A percentile compares a stretch with the other conserved stretches of the same genome.
Evolutionary conservation across 2,888 invertebrate species (phyloP).

Genomic region (Dryocosmus kuriphilus): DNA sequence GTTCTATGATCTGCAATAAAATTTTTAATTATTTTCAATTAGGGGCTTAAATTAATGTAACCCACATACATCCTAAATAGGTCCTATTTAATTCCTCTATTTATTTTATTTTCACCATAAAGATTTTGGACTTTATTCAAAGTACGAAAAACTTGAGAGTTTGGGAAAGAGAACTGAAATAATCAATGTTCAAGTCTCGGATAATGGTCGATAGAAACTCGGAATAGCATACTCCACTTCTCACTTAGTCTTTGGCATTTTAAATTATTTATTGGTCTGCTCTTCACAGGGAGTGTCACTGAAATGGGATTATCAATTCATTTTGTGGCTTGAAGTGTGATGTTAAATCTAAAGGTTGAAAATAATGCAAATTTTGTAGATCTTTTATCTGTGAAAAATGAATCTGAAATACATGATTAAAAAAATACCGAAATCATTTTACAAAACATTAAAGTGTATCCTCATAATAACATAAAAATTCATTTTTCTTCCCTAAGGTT

Average conservation of each 20-base stretch:
- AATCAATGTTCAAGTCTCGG: constrained; percentile 37
- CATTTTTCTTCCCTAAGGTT: not conserved
- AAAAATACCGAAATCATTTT: not conserved
- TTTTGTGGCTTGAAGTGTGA: not conserved
- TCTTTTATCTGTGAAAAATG: not conserved
- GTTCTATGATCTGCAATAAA: not conserved
- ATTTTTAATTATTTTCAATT: not conserved
- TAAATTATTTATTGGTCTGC: constrained; percentile 27
- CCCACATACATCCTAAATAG: not conserved
- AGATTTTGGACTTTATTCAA: not conserved
- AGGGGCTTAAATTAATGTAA: not conserved
- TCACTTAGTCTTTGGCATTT: constrained; percentile 36
- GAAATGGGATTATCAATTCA: constrained; percentile 9
- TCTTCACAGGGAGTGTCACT: constrained; percentile 21
- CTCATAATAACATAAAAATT: not conserved
- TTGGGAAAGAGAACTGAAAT: not conserved
- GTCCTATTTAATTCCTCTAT: not conserved
- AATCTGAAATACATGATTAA: no score
- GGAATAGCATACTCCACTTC: constrained; percentile 28
- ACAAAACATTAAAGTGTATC: not conserved
- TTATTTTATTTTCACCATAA: not conserved
- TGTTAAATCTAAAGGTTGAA: not conserved
- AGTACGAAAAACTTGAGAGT: not conserved
- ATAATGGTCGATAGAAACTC: constrained; percentile 34
- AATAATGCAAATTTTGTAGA: not conserved